Base-by-base conservation (phyloP, 2,797 vertebrate species). In the Cuculus canorus region DNA sequence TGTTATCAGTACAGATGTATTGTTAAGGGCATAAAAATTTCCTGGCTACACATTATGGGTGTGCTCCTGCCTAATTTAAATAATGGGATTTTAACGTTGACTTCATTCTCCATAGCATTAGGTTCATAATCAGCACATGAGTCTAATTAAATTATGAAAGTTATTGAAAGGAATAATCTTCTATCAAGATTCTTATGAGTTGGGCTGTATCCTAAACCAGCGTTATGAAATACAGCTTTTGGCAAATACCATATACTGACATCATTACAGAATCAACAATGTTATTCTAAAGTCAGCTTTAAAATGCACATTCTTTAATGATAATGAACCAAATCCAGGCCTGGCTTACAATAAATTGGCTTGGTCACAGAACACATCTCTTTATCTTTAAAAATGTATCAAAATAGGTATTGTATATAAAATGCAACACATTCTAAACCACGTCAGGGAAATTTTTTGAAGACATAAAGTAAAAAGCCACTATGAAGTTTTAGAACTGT, bases 211-310 rank as follows among this genome's bases (percentile, higher is more conserved):
- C 91, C 90, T 97, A 96, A 96, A 88, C 54, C 92, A 86, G 88
- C 18, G 35, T 88, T 89, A 70, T 81, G 83, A 96, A 93, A 92
- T 50, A 96, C 88, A 96, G 90, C 61, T 94, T 94, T 82, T 89
- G 96, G 92, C 97, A 97, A 96, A 97, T 92, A 95, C 25, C 53
- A 33, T 73, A 66, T 78, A 90, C 95, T 96, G 96, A 93, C 81
- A 69, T 95, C 82, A 97, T 68, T 90, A 93, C 45, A 95, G 83
- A 97, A 95, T 92, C 81, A 91, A 96, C 91, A 85, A 72, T 87
- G 76, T 68, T 94, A 91, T 96, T 93, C 86, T 92, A 45, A 94
- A 93, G 83, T 63, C 94, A 93, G 92, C 57, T 90, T 80, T 27
- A 88, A 90, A 85, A 92, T 81, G 53, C 21, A 88, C 68, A 92